Base-by-base conservation (phyloP, 2,113 vertebrate genomes). In the Stercorarius parasiticus region DNA sequence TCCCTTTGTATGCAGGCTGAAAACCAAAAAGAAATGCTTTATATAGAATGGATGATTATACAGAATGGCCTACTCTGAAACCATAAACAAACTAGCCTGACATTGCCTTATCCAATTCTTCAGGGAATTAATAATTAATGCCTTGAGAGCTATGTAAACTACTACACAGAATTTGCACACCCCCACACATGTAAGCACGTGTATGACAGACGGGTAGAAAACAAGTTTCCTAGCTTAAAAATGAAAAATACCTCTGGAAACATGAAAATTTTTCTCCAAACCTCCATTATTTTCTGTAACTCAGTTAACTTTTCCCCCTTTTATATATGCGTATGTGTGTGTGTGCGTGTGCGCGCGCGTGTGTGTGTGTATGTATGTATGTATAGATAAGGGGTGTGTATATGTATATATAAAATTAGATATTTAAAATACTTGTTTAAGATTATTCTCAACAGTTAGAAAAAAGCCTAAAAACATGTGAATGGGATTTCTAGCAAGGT, bases 131-230 rank as follows among this genome's bases (percentile, higher is more conserved):
- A 88, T 90, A 85, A 79, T 55, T 59, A 85, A 42, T 32, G 20
- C 20, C 30, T 71, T 78, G n/a, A 82, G 21, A 77, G 30, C 3
- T 25, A 47, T 20, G 11, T 58, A 36, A 69, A 69, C 53, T 62
- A 65, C 19, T 30, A 53, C 26, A 65, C 9, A 58, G 65, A 84
- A 73, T 52, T 71, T 70, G 15, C 36, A 49, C 23, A 84, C 21
- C 3, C 32, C 6, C 52, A 23, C n/a, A 36, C 8, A 47, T 12
- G 32, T 5, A 67, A 55, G 50, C 15, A 64, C 0, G 0, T 3
- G 15, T 9, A 53, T 1, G 10, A 78, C 2, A 86, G 34, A 32
- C 6, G 16, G 55, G 49, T 38, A 40, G 77, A 89, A 93, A 88
- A 88, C 26, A 80, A 43, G 5, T 36, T 66, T 66, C 14, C 6